Conservation (phyloP, 1,140 invertebrate species). For the Dendrolimus punctatus region DNA sequence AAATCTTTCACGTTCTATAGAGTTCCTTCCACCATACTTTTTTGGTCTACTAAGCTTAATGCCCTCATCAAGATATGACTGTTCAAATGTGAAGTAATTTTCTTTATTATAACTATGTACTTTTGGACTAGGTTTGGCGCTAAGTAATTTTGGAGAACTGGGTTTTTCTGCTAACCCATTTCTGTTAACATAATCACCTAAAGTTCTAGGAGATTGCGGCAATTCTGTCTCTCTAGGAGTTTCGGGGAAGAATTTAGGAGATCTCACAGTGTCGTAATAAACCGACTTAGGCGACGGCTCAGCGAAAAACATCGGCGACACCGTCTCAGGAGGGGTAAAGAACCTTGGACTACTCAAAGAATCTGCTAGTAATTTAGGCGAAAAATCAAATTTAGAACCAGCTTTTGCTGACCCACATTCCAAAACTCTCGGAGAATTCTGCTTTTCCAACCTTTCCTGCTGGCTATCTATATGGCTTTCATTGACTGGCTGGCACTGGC, state of each 20-base stretch:
- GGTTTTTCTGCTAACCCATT: constrained; percentile 55
- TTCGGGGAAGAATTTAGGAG: constrained; percentile 58
- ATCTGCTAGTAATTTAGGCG: constrained; percentile 51
- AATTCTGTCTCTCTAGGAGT: constrained; percentile 49
- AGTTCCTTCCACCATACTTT: constrained; percentile 54
- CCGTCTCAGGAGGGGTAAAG: constrained; percentile 58
- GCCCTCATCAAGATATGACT: constrained; percentile 27
- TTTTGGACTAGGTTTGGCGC: constrained; percentile 55
- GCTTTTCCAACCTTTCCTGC: constrained; percentile 54
- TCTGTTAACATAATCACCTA: constrained; percentile 55
- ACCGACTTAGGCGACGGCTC: constrained; percentile 60
- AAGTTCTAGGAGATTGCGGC: constrained; percentile 51
- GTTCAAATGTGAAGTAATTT: constrained; percentile 63
- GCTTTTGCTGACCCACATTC: constrained; percentile 60
- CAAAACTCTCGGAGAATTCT: constrained; percentile 54
- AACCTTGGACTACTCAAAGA: constrained; percentile 52
- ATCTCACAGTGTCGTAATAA: constrained; percentile 57
- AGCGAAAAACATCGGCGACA: constrained; percentile 61
- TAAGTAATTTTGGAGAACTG: constrained; percentile 53
- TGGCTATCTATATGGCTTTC: constrained; percentile 42
- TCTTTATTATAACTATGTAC: constrained; percentile 60
- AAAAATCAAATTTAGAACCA: constrained; percentile 60
- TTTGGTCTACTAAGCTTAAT: constrained; percentile 40
- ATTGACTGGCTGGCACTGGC: constrained; percentile 19
- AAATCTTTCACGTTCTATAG: constrained; percentile 53